Percentiles rank a stretch among this genome's conserved stretches.
phyloP scores from a whole-genome alignment of 2,888 invertebrate genomes.

The Nemotelus pantherinus region DNA sequence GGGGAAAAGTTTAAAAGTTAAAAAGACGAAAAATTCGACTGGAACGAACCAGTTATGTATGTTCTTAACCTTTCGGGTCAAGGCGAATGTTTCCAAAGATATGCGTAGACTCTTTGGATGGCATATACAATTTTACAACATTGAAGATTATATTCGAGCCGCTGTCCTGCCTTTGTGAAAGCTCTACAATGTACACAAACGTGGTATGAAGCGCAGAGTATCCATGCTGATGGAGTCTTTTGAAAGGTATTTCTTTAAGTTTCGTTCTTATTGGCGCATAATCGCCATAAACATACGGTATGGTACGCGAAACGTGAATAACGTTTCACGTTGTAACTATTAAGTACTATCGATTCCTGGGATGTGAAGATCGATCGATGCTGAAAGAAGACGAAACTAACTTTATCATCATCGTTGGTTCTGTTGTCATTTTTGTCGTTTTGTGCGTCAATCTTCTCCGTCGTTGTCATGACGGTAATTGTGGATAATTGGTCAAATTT shows the following conservation, averaged over 20 bases:
- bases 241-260: not conserved
- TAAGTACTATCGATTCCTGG: not conserved
- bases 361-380: not conserved
- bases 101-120: not conserved
- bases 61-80: slow-evolving; percentile 50
- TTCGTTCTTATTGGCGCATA: slow-evolving; percentile 11
- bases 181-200: not conserved
- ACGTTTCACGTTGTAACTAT: not conserved
- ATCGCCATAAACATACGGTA: not conserved
- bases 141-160: not conserved
- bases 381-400: not conserved
- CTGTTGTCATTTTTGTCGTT: not conserved
- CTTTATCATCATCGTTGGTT: too few relatives aligned
- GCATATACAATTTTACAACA: slow-evolving; percentile 21
- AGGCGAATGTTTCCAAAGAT: slow-evolving; percentile 23
- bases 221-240: not conserved
- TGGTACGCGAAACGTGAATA: slow-evolving; percentile 28
- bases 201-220: not conserved
- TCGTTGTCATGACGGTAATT: not conserved
- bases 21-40: slow-evolving; percentile 4
- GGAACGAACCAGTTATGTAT: not conserved
- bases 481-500: not conserved
- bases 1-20: slow-evolving; percentile 12
- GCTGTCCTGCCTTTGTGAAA: not conserved
- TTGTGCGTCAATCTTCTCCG: not conserved